These are phyloP conservation scores for Cranoglanis bouderius DNA, from an alignment of 2,113 vertebrate genomes.

Conservation along the genomic window DNA sequence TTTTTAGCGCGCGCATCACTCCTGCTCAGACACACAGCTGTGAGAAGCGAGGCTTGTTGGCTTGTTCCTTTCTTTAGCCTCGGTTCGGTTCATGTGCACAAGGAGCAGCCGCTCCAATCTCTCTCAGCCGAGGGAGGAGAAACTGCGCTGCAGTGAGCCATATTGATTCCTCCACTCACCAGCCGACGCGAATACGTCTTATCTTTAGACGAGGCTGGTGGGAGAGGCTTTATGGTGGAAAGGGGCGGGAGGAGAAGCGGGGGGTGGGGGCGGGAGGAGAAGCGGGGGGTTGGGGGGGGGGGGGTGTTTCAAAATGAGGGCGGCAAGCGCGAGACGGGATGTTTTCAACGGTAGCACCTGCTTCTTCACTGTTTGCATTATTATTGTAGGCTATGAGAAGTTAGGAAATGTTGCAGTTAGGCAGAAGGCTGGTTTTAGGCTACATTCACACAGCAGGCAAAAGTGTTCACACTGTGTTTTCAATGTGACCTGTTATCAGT, in stretches of 20 bases:
- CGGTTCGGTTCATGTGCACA: constrained; percentile 27
- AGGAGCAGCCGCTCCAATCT: constrained; percentile 58
- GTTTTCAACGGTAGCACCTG: not conserved
- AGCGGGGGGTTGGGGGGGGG: not conserved
- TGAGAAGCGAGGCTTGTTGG: constrained; percentile 47
- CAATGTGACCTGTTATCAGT: no score
- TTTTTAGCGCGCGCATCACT: constrained; percentile 62
- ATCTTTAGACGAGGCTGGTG: constrained; percentile 20
- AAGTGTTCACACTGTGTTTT: not conserved
- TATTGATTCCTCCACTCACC: constrained; percentile 31
- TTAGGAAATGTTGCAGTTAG: not conserved
- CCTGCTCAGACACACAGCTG: constrained; percentile 32
- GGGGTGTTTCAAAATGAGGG: not conserved
- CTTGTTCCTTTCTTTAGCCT: constrained; percentile 47
- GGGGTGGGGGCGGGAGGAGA: not conserved
- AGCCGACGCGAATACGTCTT: constrained; percentile 22
- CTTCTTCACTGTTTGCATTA: not conserved
- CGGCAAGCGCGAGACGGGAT: constrained; percentile 2
- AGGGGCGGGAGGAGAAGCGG: not conserved
- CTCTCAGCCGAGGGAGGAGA: constrained; percentile 59
- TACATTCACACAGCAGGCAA: not conserved
- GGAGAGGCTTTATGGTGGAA: constrained; percentile 22
- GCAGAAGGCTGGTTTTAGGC: not conserved
- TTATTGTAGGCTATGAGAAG: not conserved
- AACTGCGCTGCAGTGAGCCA: constrained; percentile 28